Conservation (phyloP, 2,113 vertebrate species). For the Saccopteryx leptura region DNA sequence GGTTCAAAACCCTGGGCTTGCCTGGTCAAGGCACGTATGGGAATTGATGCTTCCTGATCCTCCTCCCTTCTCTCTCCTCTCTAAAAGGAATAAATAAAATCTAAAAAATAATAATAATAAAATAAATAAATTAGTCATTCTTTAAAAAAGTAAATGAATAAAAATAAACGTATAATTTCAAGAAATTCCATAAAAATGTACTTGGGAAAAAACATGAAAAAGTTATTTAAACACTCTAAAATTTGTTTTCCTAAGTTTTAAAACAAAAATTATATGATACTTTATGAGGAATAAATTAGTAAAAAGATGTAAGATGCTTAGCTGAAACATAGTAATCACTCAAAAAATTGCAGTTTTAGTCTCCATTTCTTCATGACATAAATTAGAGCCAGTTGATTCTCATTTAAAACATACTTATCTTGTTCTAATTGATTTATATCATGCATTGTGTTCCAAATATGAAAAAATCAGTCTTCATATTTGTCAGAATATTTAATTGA, state of each 20-base stretch:
- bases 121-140: too few species aligned
- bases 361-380: constrained; percentile 7
- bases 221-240: not conserved
- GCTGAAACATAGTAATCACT: not conserved
- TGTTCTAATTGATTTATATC: constrained; percentile 59
- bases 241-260: constrained; percentile 36
- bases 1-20: too few species aligned
- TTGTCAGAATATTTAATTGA: constrained; percentile 46
- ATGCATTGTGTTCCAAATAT: constrained; percentile 15
- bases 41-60: too few species aligned
- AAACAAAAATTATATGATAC: constrained; percentile 4
- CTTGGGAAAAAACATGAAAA: not conserved
- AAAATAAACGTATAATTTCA: not conserved
- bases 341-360: not conserved
- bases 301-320: not conserved
- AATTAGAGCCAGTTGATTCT: constrained; percentile 33
- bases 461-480: not conserved
- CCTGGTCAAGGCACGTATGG: too few species aligned
- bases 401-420: constrained; percentile 59
- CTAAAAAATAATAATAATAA: too few species aligned
- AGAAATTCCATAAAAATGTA: not conserved
- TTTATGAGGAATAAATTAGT: not conserved
- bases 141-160: too few species aligned
- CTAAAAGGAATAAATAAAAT: too few species aligned
- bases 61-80: too few species aligned